Percentiles rank a stretch among this genome's conserved stretches.
Conservation (phyloP, 2,113 vertebrate genomes). For the Passer montanus region DNA sequence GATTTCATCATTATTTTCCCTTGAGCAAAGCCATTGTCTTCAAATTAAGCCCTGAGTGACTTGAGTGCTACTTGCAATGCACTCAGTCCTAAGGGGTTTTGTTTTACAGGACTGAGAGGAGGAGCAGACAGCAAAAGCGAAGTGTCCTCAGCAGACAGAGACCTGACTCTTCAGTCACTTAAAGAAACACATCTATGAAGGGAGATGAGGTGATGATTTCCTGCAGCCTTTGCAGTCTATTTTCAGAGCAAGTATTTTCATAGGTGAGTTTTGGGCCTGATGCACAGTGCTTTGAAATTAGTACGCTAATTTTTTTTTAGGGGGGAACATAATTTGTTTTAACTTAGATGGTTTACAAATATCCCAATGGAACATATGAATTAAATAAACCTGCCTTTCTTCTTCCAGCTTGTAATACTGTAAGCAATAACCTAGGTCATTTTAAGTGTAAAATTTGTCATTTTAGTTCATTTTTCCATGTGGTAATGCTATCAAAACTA, state of each 20-base stretch:
- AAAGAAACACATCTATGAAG: neutral
- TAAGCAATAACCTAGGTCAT: conserved; percentile 1
- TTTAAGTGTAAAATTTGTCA: neutral
- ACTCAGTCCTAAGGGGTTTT: neutral
- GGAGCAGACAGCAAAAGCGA: neutral
- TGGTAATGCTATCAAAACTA: neutral
- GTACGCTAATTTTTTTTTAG: neutral
- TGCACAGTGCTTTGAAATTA: neutral
- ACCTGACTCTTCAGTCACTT: neutral
- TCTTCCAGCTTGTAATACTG: conserved; percentile 32
- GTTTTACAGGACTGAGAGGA: neutral
- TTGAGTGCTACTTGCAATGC: neutral
- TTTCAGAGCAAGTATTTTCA: neutral
- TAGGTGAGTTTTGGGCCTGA: neutral
- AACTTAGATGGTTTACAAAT: conserved; percentile 1
- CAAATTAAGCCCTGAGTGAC: neutral
- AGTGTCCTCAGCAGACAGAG: neutral
- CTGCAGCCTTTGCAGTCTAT: neutral
- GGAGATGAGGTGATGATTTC: neutral
- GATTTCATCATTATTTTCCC: neutral
- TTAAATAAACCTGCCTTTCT: neutral
- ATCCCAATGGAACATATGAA: neutral
- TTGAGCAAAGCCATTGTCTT: neutral
- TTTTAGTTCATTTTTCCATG: neutral
- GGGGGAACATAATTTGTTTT: neutral